phyloP scores from a whole-genome alignment of 2,113 vertebrate genomes.

The Bungarus multicinctus region DNA sequence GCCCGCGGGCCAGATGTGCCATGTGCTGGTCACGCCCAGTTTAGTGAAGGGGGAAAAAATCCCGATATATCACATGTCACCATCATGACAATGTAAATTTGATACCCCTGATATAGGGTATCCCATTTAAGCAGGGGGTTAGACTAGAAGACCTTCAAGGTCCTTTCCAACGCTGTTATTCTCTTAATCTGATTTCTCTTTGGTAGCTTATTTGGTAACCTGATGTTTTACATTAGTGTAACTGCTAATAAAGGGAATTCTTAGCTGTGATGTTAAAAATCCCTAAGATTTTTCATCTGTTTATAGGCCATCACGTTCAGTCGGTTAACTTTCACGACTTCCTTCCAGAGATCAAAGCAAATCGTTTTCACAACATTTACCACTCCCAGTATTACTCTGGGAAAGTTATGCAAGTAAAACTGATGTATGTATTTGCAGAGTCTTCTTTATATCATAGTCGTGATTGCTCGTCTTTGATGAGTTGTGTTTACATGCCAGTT shows the following conservation, averaged over 20 bases:
- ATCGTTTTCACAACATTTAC: neutral
- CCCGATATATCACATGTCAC: no score
- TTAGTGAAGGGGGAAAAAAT: no score
- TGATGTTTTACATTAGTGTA: neutral
- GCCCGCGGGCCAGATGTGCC: no score
- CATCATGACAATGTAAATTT: no score
- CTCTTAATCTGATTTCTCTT: neutral
- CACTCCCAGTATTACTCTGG: neutral
- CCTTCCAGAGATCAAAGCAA: neutral
- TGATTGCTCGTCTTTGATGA: neutral
- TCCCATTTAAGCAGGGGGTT: neutral
- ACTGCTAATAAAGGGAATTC: neutral
- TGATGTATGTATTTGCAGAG: neutral
- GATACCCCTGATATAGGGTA: neutral
- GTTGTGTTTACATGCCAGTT: neutral
- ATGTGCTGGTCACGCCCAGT: no score
- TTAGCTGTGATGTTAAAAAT: neutral
- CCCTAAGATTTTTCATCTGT: neutral
- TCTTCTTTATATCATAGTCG: neutral
- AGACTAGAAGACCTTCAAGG: neutral
- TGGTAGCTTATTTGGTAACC: neutral
- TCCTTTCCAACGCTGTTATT: neutral
- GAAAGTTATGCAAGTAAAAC: neutral
- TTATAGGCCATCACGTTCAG: neutral
- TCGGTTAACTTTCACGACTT: neutral